Conservation (phyloP, 2,113 vertebrate genomes). For the Pangasianodon hypophthalmus region DNA sequence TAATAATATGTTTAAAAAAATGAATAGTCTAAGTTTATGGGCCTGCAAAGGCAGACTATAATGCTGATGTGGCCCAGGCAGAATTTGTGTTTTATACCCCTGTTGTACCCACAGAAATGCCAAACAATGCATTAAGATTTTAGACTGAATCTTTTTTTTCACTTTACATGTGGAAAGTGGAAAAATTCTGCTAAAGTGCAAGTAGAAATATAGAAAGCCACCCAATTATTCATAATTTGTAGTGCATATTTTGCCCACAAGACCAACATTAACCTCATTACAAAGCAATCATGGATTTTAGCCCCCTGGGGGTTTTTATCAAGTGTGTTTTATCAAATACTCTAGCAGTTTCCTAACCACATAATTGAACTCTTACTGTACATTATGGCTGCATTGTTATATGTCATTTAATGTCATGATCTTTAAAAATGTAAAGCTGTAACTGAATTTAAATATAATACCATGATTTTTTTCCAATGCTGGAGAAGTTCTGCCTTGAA, state of each 20-base stretch:
- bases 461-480: neutral
- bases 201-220: neutral
- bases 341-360: neutral
- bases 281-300: slow-evolving; percentile 22
- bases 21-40: neutral
- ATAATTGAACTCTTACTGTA: neutral
- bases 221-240: slow-evolving; percentile 12
- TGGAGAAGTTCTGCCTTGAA: neutral
- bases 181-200: neutral
- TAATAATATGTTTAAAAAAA: too few species aligned
- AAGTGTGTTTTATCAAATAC: neutral
- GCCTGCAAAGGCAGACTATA: neutral
- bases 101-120: neutral
- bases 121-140: neutral
- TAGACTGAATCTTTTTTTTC: neutral
- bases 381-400: neutral
- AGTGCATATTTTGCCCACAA: slow-evolving; percentile 25
- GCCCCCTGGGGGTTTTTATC: neutral
- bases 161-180: neutral
- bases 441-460: neutral
- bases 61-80: neutral
- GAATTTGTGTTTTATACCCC: neutral
- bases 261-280: slow-evolving; percentile 30
- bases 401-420: neutral
- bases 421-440: neutral